Conservation (phyloP, 2,113 vertebrate genomes). For the Planiliza haematocheilus region DNA sequence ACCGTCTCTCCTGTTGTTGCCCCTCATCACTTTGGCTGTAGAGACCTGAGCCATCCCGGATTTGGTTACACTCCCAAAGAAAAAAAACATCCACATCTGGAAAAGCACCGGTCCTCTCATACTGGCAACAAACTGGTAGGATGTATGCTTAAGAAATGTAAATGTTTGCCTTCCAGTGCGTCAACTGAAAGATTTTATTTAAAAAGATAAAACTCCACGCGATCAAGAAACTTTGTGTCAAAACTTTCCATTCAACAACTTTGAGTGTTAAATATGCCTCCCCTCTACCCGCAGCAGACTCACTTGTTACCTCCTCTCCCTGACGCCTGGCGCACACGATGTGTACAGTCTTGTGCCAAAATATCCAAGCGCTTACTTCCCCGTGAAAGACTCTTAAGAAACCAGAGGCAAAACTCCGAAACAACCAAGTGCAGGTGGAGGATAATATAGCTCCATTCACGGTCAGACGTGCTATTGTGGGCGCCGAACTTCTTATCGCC, state of each 20-base stretch:
- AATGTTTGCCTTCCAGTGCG: background rate
- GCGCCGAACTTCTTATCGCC: constrained; percentile 74
- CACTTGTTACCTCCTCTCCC: constrained; percentile 32
- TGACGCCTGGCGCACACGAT: constrained; percentile 8
- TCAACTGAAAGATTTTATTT: background rate
- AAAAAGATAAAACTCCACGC: background rate
- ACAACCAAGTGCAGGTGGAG: constrained; percentile 60
- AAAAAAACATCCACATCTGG: constrained; percentile 65
- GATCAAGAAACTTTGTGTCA: background rate
- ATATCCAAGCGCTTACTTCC: constrained; percentile 5
- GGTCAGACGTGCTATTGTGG: constrained; percentile 62
- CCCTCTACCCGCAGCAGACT: background rate
- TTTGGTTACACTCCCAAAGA: constrained; percentile 37
- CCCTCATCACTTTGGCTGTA: constrained; percentile 62
- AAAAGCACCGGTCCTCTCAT: constrained; percentile 55
- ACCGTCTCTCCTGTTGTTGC: constrained; percentile 76
- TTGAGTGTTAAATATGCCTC: background rate
- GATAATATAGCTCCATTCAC: constrained; percentile 69
- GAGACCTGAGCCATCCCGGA: constrained; percentile 56
- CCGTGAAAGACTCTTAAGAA: constrained; percentile 9
- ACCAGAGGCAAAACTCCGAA: constrained; percentile 21
- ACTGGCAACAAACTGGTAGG: background rate
- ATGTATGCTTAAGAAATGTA: background rate
- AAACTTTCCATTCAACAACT: constrained; percentile 29
- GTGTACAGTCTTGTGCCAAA: constrained; percentile 33